These are phyloP conservation scores for Blennius ocellaris DNA, from an alignment of 2,113 vertebrate species.

Conservation along the genomic window DNA sequence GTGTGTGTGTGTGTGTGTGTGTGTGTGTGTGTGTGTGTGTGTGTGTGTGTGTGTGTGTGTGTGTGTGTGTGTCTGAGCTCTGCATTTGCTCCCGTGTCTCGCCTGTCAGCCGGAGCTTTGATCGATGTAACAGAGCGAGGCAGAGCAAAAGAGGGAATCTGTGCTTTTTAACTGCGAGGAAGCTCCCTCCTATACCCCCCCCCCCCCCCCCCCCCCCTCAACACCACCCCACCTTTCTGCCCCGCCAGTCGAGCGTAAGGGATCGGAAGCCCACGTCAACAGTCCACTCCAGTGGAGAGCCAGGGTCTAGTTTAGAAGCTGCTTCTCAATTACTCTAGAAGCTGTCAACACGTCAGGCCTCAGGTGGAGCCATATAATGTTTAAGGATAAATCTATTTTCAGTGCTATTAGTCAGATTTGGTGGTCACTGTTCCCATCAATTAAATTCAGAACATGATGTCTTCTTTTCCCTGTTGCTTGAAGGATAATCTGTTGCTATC, in stretches of 20 bases:
- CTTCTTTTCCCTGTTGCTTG: conserved; percentile 21
- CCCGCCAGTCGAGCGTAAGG: conserved; percentile 56
- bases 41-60: conserved; percentile 23
- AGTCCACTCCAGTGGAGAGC: conserved; percentile 11
- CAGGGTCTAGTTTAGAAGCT: conserved; percentile 8
- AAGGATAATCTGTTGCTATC: conserved; percentile 31
- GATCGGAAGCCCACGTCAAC: conserved; percentile 57
- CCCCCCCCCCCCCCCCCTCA: no score
- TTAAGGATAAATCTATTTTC: conserved; percentile 20
- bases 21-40: conserved; percentile 19
- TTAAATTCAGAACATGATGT: conserved; percentile 23
- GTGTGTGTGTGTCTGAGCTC: conserved; percentile 20
- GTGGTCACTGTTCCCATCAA: conserved; percentile 21
- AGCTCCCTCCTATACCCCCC: neutral
- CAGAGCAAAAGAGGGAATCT: conserved; percentile 45
- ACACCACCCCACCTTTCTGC: conserved; percentile 51
- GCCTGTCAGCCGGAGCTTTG: conserved; percentile 52
- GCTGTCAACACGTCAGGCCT: conserved; percentile 41
- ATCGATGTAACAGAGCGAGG: conserved; percentile 57
- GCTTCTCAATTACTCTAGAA: conserved; percentile 22
- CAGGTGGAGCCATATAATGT: conserved; percentile 18
- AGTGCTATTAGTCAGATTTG: conserved; percentile 19
- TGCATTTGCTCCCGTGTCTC: conserved; percentile 48
- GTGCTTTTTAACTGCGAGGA: conserved; percentile 57
- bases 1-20: conserved; percentile 18